These are phyloP conservation scores for Amphiprion percula DNA, from an alignment of 2,113 vertebrate species.

Conservation along the genomic window DNA sequence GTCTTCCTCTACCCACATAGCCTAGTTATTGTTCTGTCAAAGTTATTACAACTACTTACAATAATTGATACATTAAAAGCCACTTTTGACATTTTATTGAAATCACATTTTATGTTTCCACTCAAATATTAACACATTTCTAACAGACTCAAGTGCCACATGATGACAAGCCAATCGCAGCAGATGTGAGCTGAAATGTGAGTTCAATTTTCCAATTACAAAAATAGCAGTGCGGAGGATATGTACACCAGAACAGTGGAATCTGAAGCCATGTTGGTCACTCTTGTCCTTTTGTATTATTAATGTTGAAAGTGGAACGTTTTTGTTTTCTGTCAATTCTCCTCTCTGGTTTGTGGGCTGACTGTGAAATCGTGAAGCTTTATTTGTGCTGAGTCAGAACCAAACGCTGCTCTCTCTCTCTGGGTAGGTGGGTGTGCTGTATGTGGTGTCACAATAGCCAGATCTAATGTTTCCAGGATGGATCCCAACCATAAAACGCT, in stretches of 20 bases:
- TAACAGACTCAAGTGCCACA: conserved; percentile 23
- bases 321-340: conserved; percentile 18
- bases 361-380: conserved; percentile 14
- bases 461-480: conserved; percentile 69
- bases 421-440: conserved; percentile 54
- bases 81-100: conserved; percentile 13
- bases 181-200: conserved; percentile 31
- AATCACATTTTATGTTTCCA: conserved; percentile 33
- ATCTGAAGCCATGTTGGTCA: conserved; percentile 15
- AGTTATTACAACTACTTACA: conserved; percentile 24
- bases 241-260: conserved; percentile 8
- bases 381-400: conserved; percentile 52
- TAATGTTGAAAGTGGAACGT: conserved; percentile 5
- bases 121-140: conserved; percentile 35
- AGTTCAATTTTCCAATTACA: conserved; percentile 44
- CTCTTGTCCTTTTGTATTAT: conserved; percentile 32
- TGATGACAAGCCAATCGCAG: conserved; percentile 22
- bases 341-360: conserved; percentile 17
- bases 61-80: conserved; percentile 23
- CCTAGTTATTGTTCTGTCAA: conserved; percentile 27
- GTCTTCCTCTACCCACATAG: conserved; percentile 24
- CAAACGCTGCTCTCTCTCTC: conserved; percentile 26
- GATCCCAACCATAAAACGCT: conserved; percentile 67
- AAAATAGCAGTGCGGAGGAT: conserved; percentile 8
- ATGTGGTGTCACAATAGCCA: conserved; percentile 60